These are phyloP conservation scores for Scyliorhinus canicula DNA, from an alignment of 2,797 vertebrate species.

Conservation along the genomic window DNA sequence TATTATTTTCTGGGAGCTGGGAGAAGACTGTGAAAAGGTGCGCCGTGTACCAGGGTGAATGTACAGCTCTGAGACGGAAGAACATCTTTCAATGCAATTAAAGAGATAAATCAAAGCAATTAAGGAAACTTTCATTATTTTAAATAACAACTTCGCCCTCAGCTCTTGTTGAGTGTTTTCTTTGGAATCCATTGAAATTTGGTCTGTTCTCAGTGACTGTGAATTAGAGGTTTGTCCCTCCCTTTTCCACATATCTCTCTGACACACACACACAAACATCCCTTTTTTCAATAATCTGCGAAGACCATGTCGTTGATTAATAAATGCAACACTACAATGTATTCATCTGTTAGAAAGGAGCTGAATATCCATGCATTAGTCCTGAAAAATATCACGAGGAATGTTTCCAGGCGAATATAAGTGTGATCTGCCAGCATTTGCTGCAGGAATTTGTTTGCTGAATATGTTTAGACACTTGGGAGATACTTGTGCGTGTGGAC, in stretches of 20 bases:
- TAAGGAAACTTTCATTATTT: not conserved
- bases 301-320: not conserved
- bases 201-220: not conserved
- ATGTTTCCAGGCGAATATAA: not conserved
- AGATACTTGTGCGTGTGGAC: not conserved
- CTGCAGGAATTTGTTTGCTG: constrained; percentile 1
- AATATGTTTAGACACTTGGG: not conserved
- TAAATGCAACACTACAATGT: not conserved
- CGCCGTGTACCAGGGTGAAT: not conserved
- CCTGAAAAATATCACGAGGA: not conserved
- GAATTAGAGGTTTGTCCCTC: not conserved
- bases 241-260: not conserved
- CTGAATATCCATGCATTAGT: not conserved
- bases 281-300: too few species aligned
- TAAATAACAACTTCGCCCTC: not conserved
- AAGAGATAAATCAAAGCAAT: not conserved
- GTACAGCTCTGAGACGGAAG: not conserved
- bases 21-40: not conserved
- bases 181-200: not conserved
- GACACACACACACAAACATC: too few species aligned
- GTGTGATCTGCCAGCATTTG: not conserved
- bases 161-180: not conserved
- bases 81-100: not conserved
- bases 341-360: not conserved
- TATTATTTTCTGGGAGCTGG: not conserved